These are phyloP conservation scores for Drosophila quinaria DNA, from an alignment of 2,888 invertebrate genomes.

Conservation along the genomic window DNA sequence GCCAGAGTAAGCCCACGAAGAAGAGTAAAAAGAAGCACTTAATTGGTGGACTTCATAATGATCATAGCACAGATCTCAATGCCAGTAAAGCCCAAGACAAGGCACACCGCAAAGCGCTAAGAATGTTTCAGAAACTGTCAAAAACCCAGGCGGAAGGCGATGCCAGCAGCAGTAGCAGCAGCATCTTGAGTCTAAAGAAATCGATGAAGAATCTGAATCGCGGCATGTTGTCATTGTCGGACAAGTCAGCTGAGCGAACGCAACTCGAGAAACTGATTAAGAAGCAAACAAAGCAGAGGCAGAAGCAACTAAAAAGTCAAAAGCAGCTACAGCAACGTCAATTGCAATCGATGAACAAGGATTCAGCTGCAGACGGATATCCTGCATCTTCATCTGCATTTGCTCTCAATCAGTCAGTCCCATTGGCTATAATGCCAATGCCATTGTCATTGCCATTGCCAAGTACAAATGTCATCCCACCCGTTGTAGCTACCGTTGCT, in stretches of 20 bases:
- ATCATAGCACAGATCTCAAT: not conserved
- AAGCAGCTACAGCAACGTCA: conserved; percentile 37
- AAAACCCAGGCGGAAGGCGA: conserved; percentile 38
- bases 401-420: not conserved
- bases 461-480: not conserved
- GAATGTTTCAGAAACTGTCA: conserved; percentile 76
- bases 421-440: not conserved
- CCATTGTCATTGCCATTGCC: not conserved
- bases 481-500: not conserved
- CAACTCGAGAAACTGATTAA: conserved; percentile 75
- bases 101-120: conserved; percentile 76
- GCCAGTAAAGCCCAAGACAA: conserved; percentile 67
- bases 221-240: conserved; percentile 29
- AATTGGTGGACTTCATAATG: not conserved
- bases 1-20: conserved; percentile 29
- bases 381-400: not conserved
- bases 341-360: conserved; percentile 9
- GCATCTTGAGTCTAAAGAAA: conserved; percentile 43
- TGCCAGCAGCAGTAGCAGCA: not conserved
- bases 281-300: conserved; percentile 76
- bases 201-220: conserved; percentile 49
- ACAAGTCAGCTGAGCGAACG: conserved; percentile 56
- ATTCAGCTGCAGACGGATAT: not conserved
- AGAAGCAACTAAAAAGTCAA: conserved; percentile 63
- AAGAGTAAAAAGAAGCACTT: conserved; percentile 66